These are phyloP conservation scores for Mizuhopecten yessoensis DNA, from an alignment of 1,140 invertebrate genomes.

Conservation along the genomic window DNA sequence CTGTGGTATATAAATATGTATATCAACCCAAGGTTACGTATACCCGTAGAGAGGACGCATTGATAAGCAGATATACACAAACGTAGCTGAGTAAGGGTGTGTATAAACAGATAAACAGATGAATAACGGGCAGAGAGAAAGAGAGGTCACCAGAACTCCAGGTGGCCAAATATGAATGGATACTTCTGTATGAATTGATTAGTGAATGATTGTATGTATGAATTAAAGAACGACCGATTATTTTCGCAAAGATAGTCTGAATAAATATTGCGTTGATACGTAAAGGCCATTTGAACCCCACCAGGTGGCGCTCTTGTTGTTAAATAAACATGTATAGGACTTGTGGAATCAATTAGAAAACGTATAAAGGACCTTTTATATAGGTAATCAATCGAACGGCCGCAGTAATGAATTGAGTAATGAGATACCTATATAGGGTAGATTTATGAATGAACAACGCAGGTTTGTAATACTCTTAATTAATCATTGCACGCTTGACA, in stretches of 20 bases:
- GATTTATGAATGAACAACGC: not conserved
- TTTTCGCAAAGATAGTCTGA: slow-evolving; percentile 5
- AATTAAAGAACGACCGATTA: slow-evolving; percentile 25
- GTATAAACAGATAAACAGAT: slow-evolving; percentile 12
- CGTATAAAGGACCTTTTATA: not conserved
- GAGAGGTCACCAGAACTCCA: not conserved
- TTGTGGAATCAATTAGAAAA: slow-evolving; percentile 28
- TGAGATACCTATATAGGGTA: not conserved
- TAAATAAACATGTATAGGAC: slow-evolving; percentile 38
- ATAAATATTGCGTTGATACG: slow-evolving; percentile 38
- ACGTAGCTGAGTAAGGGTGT: not conserved
- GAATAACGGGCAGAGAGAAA: not conserved
- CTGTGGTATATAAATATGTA: not conserved
- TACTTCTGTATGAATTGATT: slow-evolving; percentile 5
- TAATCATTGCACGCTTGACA: not conserved
- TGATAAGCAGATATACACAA: not conserved
- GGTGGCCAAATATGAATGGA: not conserved
- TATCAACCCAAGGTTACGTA: not conserved
- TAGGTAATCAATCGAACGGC: not conserved
- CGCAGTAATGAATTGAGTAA: not conserved
- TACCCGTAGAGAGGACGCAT: not conserved
- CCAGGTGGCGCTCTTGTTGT: not conserved
- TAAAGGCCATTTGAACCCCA: slow-evolving; percentile 20
- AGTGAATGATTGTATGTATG: not conserved
- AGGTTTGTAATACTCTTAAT: not conserved